Conservation (phyloP, 2,797 vertebrate species). For the Hippocampus kuda region DNA sequence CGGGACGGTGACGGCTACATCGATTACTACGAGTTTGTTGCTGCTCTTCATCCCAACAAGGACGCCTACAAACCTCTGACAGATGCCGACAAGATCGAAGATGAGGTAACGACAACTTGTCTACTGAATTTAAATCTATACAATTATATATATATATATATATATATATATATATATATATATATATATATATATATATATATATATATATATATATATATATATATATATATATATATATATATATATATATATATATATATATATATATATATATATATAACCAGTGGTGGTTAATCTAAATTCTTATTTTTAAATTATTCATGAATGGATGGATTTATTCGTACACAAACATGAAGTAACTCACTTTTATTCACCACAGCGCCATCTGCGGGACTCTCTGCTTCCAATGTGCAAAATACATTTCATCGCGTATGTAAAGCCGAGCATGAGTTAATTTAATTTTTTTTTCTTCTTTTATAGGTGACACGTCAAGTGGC, state of each 20-base stretch:
- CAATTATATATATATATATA: neutral
- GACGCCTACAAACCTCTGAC: conserved; percentile 96
- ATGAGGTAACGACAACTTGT: conserved; percentile 74
- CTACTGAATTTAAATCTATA: neutral
- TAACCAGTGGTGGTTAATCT: neutral
- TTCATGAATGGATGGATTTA: too few relatives aligned
- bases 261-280: too few relatives aligned
- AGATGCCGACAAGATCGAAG: conserved; percentile 98
- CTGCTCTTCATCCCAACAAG: conserved; percentile 96
- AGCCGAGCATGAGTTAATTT: neutral
- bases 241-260: neutral
- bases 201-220: neutral
- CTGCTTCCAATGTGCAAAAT: neutral
- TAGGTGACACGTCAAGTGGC: conserved; percentile 98
- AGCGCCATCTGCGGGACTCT: neutral
- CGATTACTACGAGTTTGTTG: conserved; percentile 98
- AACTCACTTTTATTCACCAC: neutral
- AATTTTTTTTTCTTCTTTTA: conserved; percentile 2
- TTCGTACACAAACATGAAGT: neutral
- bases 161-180: neutral
- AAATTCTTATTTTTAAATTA: neutral
- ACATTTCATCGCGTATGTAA: neutral
- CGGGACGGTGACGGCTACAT: conserved; percentile 98
- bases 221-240: neutral
- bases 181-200: neutral